Base-by-base conservation (phyloP, 2,888 invertebrate genomes). In the Tolmerus cingulatus region DNA sequence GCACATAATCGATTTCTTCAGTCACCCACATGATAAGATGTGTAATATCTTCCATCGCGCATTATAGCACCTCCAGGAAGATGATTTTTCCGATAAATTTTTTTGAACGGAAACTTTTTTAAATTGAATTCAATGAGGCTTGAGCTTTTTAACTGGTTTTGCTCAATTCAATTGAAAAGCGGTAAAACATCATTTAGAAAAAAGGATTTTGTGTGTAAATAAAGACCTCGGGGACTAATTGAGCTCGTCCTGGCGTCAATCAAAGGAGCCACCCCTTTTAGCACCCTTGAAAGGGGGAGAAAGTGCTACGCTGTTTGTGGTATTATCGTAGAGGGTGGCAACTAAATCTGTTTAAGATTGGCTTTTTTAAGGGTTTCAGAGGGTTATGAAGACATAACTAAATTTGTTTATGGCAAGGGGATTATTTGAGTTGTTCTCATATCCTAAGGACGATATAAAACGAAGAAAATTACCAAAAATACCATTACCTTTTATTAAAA, bases 121-220 rank as follows among this genome's bases (percentile, higher is more conserved):
- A 79, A 79, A 79, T 79, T 79, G 79, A 79, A 79, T 46, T 46
- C 46, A 79, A 79, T 79, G 46, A 46, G 79, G 43, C 79, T 46
- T 79, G 43, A 79, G 27, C 79, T 12, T 40, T 19, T 79, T 79
- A 76, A 37, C 76, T 76, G 76, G 19, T 76, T 66, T 66, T 19
- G 66, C 66, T 66, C 66, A 23, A 27, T 66, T 66, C 23, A 66
- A 23, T 66, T 66, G 27, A 12, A 57, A 27, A 66, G 27, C 12
- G 51, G 51, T 51, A 16, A n/a, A 51, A 51, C n/a, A 51, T 51
- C 51, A 51, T 51, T 51, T 51, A 19, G 19, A 51, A 51, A 51
- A 51, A 51, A 46, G 5, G 5, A 7, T 16, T 51, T 51, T 51
- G 51, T 51, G 51, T 51, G n/a, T 51, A 51, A 51, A 51, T 51